Percentiles rank a stretch among this genome's conserved stretches.
These are phyloP conservation scores for Calyptomena viridis DNA, from an alignment of 2,113 vertebrate species.

Conservation along the genomic window DNA sequence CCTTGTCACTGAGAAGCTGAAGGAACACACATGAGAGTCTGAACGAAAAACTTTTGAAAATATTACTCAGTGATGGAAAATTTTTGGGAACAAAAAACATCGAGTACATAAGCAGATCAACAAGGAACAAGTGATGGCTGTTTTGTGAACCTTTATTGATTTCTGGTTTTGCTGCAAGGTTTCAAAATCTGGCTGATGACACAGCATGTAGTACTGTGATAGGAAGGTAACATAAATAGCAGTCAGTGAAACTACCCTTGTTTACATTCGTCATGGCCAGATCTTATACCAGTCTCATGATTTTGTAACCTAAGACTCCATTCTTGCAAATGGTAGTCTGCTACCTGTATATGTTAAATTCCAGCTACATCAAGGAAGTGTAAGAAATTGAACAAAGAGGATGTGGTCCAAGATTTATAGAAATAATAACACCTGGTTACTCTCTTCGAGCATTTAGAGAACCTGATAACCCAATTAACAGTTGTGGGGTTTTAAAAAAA, in stretches of 20 bases:
- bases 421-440: neutral
- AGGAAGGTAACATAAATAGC: neutral
- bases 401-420: neutral
- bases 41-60: neutral
- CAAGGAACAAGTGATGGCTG: neutral
- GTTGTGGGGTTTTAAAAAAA: neutral
- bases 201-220: neutral
- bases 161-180: neutral
- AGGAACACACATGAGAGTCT: neutral
- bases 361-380: neutral
- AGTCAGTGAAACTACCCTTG: neutral
- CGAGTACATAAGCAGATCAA: neutral
- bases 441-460: neutral
- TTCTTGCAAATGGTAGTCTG: neutral
- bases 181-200: neutral
- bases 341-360: neutral
- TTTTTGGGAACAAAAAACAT: neutral
- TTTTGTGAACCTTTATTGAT: neutral
- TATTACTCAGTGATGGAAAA: neutral
- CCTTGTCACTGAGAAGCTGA: neutral
- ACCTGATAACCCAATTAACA: neutral
- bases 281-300: neutral
- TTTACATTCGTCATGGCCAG: neutral
- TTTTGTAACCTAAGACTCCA: neutral
- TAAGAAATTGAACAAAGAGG: neutral